Evolutionary conservation across 2,888 invertebrate species (phyloP), one percentile per base, ranked within the genome.

Genomic region (Nephrocerus scutellatus): DNA sequence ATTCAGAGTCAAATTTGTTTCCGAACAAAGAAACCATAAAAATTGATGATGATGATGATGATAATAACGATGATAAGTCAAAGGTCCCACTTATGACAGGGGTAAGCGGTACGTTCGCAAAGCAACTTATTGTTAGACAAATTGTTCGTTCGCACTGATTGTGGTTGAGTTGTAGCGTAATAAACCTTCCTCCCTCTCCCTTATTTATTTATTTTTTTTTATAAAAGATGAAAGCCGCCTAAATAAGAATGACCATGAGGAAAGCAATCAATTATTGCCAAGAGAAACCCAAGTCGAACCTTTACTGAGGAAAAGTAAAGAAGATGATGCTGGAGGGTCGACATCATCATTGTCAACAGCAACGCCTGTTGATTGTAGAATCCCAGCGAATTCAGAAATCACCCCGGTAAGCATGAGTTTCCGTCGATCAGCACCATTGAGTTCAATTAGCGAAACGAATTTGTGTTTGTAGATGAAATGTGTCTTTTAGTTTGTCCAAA

Each of bases 371-470:
- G n/a, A n/a, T n/a, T n/a, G n/a, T n/a, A n/a, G n/a, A 31, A 26
- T 16, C 10, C 4, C 36, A 19, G 9, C 36, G n/a, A 18, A 10
- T 7, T 23, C 32, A 26, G 26, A 29, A 6, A 19, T 19, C 19
- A 18, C 25, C 51, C 57, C 67, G 63, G 74, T 74, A 73, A 74
- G 74, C 70, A 44, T 36, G 6, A 28, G 41, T 18, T 44, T 59
- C 23, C 52, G 54, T 44, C 44, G 63, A 56, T 63, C 71, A 62
- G 73, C 74, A 51, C 74, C 74, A 38, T 60, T 72, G 44, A 70
- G 71, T 56, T 70, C 72, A 48, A 72, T 74, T 56, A 75, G 74
- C 54, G 74, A 74, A 64, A 70, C 71, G 43, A 68, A 50, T 46
- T 52, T 52, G 57, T 50, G n/a, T n/a, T n/a, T n/a, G n/a, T n/a